These are phyloP conservation scores for Vespertilio murinus DNA, from an alignment of 2,797 vertebrate species.

Conservation along the genomic window DNA sequence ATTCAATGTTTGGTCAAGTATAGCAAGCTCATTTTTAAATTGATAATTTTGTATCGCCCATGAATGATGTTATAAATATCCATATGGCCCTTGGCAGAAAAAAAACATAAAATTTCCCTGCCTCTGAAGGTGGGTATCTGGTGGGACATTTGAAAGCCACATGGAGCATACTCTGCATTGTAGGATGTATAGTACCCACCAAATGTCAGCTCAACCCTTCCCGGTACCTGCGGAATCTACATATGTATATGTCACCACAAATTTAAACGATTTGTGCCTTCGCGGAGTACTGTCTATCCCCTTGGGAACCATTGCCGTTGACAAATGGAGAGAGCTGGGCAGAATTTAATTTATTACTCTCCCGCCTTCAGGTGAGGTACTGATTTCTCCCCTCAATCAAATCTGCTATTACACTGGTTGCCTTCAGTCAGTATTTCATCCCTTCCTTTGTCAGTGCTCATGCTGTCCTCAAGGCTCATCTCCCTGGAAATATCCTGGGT, in stretches of 20 bases:
- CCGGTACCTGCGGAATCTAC: background rate
- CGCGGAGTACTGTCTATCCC: background rate
- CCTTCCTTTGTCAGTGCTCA: background rate
- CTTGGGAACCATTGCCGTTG: background rate
- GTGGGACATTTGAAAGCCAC: background rate
- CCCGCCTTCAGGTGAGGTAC: background rate
- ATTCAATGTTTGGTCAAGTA: too few relatives aligned
- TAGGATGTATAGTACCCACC: background rate
- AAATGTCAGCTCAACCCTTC: background rate
- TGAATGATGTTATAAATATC: too few relatives aligned
- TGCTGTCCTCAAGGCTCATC: background rate
- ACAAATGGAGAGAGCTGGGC: background rate
- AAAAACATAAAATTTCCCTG: too few relatives aligned
- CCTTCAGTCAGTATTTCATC: background rate
- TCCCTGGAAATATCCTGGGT: background rate
- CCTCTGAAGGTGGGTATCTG: background rate
- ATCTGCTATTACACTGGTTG: background rate
- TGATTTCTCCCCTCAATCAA: background rate
- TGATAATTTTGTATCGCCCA: too few relatives aligned
- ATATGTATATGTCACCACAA: background rate
- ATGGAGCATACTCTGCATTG: background rate
- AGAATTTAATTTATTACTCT: background rate
- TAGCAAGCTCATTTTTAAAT: too few relatives aligned
- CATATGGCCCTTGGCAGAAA: too few relatives aligned
- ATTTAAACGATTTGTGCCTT: background rate